Conservation (phyloP, 1,140 invertebrate genomes). For the Ylistrum balloti region DNA sequence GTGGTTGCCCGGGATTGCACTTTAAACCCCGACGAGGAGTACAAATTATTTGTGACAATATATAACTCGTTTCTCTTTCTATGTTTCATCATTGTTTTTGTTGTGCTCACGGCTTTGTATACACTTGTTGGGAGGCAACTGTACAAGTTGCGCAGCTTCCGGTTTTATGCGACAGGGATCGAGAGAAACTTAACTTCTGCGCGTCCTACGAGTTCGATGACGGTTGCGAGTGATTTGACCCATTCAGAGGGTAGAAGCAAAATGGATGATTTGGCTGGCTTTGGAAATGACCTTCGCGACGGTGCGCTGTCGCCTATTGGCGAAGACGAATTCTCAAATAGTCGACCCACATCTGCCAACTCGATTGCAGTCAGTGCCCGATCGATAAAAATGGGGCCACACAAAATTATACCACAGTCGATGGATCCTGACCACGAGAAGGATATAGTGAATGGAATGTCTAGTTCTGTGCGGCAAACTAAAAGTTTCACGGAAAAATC, state of each 20-base stretch:
- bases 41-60: constrained; percentile 50
- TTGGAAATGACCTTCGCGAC: neutral
- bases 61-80: constrained; percentile 60
- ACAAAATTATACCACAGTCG: neutral
- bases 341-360: neutral
- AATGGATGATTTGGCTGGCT: constrained; percentile 15
- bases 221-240: constrained; percentile 4
- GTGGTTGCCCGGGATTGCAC: constrained; percentile 62
- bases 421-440: constrained; percentile 15
- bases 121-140: constrained; percentile 51
- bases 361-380: neutral
- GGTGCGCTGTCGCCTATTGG: neutral
- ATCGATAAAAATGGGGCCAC: constrained; percentile 2
- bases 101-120: constrained; percentile 51
- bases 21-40: constrained; percentile 42
- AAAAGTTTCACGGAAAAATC: neutral
- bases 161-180: neutral
- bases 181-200: neutral
- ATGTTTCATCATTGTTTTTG: constrained; percentile 52
- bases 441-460: neutral
- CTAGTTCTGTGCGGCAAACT: neutral
- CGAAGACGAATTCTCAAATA: neutral
- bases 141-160: constrained; percentile 38
- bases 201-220: neutral
- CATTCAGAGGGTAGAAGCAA: neutral